phyloP scores from a whole-genome alignment of 2,113 vertebrate genomes.

The Gymnocephalus cernua region DNA sequence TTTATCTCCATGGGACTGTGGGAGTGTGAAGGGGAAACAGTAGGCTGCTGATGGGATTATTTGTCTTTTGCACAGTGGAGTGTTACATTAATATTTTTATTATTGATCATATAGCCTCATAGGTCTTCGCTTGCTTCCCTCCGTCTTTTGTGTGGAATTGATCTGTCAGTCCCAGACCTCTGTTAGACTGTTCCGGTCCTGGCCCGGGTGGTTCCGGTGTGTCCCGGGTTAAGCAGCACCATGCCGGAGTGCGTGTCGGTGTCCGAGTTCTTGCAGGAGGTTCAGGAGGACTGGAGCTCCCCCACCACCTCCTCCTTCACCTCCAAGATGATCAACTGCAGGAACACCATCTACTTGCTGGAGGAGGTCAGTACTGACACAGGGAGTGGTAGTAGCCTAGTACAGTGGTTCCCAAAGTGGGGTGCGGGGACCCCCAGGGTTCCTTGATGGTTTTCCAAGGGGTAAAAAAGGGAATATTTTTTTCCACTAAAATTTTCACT shows the following conservation, averaged over 20 bases:
- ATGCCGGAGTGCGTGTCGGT: constrained; percentile 77
- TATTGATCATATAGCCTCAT: not conserved
- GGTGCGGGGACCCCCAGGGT: too few relatives aligned
- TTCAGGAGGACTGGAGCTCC: constrained; percentile 80
- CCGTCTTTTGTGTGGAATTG: constrained; percentile 48
- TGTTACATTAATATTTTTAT: not conserved
- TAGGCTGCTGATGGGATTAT: not conserved
- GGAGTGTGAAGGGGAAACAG: too few relatives aligned
- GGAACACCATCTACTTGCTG: constrained; percentile 77
- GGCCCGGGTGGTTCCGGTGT: constrained; percentile 5
- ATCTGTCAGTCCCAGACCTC: constrained; percentile 28
- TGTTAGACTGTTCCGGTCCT: not conserved
- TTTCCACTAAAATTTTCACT: too few relatives aligned
- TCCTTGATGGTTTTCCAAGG: too few relatives aligned
- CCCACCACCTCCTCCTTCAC: constrained; percentile 79
- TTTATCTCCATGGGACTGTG: not conserved
- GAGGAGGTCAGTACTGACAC: constrained; percentile 71
- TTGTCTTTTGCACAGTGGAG: not conserved
- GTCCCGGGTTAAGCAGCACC: constrained; percentile 31
- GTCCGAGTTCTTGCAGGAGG: constrained; percentile 74
- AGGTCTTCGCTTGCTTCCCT: constrained; percentile 9
- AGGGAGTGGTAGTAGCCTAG: not conserved
- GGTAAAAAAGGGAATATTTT: too few relatives aligned
- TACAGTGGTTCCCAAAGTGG: too few relatives aligned
- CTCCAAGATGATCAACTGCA: constrained; percentile 77